Evolutionary conservation across 2,888 invertebrate genomes (phyloP).

Genomic region (Darwinula stevensoni): DNA sequence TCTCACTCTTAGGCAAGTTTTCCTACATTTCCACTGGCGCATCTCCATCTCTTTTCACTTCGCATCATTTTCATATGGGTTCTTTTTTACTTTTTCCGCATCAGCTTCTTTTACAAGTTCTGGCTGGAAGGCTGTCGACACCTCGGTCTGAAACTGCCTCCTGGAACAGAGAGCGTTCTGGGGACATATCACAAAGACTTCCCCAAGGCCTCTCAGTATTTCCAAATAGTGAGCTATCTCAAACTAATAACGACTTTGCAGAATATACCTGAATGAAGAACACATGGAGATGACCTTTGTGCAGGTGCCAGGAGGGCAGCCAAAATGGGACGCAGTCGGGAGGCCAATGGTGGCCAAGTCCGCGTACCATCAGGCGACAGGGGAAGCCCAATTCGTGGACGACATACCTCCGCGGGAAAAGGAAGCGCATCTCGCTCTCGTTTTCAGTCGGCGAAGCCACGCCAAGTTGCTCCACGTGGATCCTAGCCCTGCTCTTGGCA

Average conservation of each 20-base stretch:
- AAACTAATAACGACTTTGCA: too few relatives aligned
- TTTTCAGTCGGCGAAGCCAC: conserved; percentile 16
- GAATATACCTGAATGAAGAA: too few relatives aligned
- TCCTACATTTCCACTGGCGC: too few relatives aligned
- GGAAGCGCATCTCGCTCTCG: conserved; percentile 16
- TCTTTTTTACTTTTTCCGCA: conserved; percentile 13
- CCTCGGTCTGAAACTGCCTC: neutral
- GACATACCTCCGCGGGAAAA: conserved; percentile 15
- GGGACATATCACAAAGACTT: too few relatives aligned
- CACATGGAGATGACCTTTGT: too few relatives aligned
- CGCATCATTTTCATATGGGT: too few relatives aligned
- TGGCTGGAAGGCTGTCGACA: too few relatives aligned
- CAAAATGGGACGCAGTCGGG: conserved; percentile 38
- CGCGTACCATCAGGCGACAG: conserved; percentile 55
- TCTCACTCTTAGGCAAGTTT: conserved; percentile 32
- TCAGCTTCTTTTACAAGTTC: conserved; percentile 7
- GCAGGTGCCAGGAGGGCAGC: conserved; percentile 24
- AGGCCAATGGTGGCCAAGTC: conserved; percentile 48
- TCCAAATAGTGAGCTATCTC: conserved; percentile 22
- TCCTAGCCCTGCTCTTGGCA: conserved; percentile 14
- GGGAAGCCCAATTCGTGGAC: conserved; percentile 19
- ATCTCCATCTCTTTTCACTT: too few relatives aligned
- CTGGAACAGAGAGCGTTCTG: conserved; percentile 1
- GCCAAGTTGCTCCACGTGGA: conserved; percentile 16
- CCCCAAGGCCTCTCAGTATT: conserved; percentile 22